These are phyloP conservation scores for Eospalax fontanierii DNA, from an alignment of 2,797 vertebrate genomes.

Conservation along the genomic window DNA sequence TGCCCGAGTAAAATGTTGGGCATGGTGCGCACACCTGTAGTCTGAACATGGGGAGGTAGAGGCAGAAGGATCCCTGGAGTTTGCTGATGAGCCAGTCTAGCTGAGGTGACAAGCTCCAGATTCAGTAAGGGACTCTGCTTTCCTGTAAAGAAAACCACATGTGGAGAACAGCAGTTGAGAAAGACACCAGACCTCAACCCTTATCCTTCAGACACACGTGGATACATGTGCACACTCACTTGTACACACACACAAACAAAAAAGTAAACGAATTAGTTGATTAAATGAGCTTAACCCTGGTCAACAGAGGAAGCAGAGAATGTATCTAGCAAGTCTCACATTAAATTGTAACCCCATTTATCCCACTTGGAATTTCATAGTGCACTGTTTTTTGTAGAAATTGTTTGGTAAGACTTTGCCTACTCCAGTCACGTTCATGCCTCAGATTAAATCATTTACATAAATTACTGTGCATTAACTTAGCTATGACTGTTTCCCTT, in stretches of 20 bases:
- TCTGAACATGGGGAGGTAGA: not conserved
- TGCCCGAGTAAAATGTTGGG: not conserved
- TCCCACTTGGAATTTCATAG: not conserved
- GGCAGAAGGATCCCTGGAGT: not conserved
- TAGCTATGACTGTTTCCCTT: not conserved
- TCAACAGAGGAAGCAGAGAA: constrained; percentile 1
- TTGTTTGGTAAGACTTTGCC: not conserved
- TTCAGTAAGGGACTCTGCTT: not conserved
- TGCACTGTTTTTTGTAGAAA: not conserved
- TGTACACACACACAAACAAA: not conserved
- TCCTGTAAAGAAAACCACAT: no score
- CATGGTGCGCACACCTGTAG: not conserved
- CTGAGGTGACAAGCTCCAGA: not conserved
- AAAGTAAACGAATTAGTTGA: no score
- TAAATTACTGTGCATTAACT: not conserved
- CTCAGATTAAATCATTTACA: not conserved
- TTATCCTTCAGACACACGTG: no score
- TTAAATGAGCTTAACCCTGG: not conserved
- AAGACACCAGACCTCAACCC: not conserved
- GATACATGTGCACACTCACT: not conserved
- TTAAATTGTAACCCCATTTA: not conserved
- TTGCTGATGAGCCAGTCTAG: not conserved
- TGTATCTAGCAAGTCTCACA: not conserved
- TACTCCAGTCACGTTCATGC: not conserved
- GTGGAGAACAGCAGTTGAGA: not conserved